A percentile compares a stretch with the other conserved stretches of the same genome.
Evolutionary conservation across 2,113 vertebrate genomes (phyloP).

Genomic region (Talpa occidentalis): DNA sequence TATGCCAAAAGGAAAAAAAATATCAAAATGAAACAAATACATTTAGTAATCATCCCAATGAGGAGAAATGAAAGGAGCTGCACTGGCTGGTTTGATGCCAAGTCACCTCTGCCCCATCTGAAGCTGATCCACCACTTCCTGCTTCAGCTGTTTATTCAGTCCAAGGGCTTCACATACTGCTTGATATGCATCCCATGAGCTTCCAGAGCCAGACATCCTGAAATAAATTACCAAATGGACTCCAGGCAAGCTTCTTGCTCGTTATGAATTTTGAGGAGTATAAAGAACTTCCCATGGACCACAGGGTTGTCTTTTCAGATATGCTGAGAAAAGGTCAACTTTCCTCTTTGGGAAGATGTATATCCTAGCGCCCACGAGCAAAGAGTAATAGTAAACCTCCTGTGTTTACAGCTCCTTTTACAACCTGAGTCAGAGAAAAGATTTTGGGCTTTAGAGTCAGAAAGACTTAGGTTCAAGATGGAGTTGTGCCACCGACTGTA

Average conservation of each 20-base stretch:
- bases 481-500: not conserved
- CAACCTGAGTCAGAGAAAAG: slow-evolving; percentile 11
- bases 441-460: not conserved
- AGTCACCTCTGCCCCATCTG: slow-evolving; percentile 33
- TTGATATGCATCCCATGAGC: slow-evolving; percentile 60
- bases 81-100: slow-evolving; percentile 15
- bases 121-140: slow-evolving; percentile 5
- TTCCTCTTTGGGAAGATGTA: not conserved
- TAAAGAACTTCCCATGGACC: slow-evolving; percentile 12
- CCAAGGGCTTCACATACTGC: slow-evolving; percentile 43
- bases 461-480: not conserved
- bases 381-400: not conserved
- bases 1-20: slow-evolving; percentile 32
- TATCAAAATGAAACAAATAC: slow-evolving; percentile 62
- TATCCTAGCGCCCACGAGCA: not conserved
- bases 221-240: slow-evolving; percentile 71
- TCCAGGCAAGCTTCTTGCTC: slow-evolving; percentile 58
- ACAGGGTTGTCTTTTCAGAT: not conserved
- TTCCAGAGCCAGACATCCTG: slow-evolving; percentile 62
- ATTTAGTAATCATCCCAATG: slow-evolving; percentile 61
- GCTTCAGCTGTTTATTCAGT: slow-evolving; percentile 49
- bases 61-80: not conserved
- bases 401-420: not conserved
- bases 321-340: not conserved
- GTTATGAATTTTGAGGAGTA: slow-evolving; percentile 41